Conservation (phyloP, 2,113 vertebrate genomes). For the Heliornis fulica region DNA sequence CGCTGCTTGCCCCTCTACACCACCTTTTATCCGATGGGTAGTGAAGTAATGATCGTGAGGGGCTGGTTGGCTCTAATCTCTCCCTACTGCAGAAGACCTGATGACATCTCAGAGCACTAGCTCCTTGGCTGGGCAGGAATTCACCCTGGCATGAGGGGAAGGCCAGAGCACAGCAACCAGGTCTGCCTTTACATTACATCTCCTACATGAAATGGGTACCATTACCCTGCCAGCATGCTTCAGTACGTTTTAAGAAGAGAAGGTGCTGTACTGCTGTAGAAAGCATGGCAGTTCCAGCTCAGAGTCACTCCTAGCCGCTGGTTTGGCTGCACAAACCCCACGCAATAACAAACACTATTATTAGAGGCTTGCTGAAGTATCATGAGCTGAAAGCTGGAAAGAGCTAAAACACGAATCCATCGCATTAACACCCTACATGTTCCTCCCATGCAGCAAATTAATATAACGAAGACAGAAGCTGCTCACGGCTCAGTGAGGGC, state of each 20-base stretch:
- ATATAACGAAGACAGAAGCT: background rate
- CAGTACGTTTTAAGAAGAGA: background rate
- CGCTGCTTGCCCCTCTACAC: background rate
- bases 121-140: background rate
- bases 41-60: background rate
- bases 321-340: background rate
- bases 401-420: background rate
- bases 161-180: background rate
- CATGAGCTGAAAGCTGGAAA: background rate
- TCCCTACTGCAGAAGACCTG: background rate
- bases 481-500: background rate
- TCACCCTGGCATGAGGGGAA: background rate
- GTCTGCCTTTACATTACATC: background rate
- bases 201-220: background rate
- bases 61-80: background rate
- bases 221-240: background rate
- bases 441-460: conserved; percentile 28
- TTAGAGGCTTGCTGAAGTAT: background rate
- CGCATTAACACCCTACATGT: background rate
- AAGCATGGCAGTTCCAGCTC: background rate
- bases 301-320: background rate
- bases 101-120: background rate
- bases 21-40: background rate
- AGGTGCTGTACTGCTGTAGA: background rate
- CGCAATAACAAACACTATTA: background rate